These are phyloP conservation scores for Podotricha telesiphe DNA, from an alignment of 2,888 invertebrate species.

Conservation along the genomic window DNA sequence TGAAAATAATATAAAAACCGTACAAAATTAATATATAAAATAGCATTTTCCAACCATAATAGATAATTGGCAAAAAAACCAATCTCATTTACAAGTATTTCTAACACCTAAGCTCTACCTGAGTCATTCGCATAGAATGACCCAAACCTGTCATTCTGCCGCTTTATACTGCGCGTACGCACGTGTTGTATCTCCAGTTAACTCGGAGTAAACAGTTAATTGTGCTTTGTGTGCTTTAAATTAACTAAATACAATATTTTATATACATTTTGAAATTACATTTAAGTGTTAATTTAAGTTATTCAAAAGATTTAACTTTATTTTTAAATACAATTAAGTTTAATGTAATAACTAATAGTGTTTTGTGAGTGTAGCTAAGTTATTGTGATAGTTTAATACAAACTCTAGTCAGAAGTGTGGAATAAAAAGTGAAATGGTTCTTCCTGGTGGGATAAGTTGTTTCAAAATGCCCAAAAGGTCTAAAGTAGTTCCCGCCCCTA, in stretches of 20 bases:
- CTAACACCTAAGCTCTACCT: constrained; percentile 51
- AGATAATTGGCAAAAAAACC: constrained; percentile 4
- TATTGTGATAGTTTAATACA: background rate
- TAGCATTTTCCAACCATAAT: background rate
- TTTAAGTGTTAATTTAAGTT: background rate
- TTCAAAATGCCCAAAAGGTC: constrained; percentile 67
- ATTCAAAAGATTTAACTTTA: background rate
- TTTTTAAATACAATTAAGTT: background rate
- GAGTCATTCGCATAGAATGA: constrained; percentile 63
- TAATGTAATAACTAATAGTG: constrained; percentile 6
- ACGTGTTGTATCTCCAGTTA: constrained; percentile 51
- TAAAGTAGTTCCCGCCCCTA: constrained; percentile 68
- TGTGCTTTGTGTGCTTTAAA: background rate
- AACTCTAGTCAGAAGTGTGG: constrained; percentile 9
- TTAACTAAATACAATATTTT: too few relatives aligned
- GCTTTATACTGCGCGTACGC: constrained; percentile 64
- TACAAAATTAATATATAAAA: background rate
- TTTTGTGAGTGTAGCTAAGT: constrained; percentile 24
- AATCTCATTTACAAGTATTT: constrained; percentile 9
- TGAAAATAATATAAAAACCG: too few relatives aligned
- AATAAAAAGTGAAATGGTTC: constrained; percentile 60
- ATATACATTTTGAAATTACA: too few relatives aligned
- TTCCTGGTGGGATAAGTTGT: constrained; percentile 52
- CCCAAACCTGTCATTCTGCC: constrained; percentile 72
- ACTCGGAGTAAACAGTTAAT: background rate